A percentile compares a stretch with the other conserved stretches of the same genome.
These are phyloP conservation scores for Eretmocerus hayati DNA, from an alignment of 2,888 invertebrate species.

Conservation along the genomic window DNA sequence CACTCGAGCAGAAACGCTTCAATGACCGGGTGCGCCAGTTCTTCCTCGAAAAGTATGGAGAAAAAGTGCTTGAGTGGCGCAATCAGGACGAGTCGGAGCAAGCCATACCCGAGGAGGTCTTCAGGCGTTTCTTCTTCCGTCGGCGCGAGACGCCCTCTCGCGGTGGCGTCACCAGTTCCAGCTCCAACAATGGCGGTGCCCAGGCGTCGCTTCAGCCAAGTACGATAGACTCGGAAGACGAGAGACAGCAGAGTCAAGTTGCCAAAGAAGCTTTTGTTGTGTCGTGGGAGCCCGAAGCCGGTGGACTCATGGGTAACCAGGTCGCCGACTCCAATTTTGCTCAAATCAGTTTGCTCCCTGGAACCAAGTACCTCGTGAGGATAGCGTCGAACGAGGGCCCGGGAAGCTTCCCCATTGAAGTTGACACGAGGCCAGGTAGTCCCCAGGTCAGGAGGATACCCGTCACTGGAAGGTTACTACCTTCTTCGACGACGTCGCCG, in stretches of 20 bases:
- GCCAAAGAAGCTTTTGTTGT: constrained; percentile 37
- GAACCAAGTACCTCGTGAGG: constrained; percentile 41
- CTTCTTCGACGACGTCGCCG: no score
- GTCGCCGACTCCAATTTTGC: constrained; percentile 40
- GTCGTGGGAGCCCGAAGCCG: constrained; percentile 43
- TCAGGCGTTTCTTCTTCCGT: constrained; percentile 39
- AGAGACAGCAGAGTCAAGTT: constrained; percentile 15
- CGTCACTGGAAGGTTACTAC: neutral
- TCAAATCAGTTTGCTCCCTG: constrained; percentile 42
- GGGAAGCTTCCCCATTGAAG: constrained; percentile 42
- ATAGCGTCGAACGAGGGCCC: constrained; percentile 43
- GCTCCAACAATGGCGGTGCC: no score
- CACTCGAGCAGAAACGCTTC: constrained; percentile 35
- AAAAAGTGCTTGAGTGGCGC: constrained; percentile 38
- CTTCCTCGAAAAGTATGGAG: constrained; percentile 39
- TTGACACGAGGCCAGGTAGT: constrained; percentile 36
- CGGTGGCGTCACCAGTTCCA: no score
- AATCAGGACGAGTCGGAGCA: constrained; percentile 33
- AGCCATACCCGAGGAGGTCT: constrained; percentile 37
- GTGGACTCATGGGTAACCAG: constrained; percentile 44
- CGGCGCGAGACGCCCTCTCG: no score
- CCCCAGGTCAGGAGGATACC: constrained; percentile 31
- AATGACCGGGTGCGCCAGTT: constrained; percentile 39
- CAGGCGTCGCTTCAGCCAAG: constrained; percentile 31
- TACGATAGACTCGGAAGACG: constrained; percentile 24